Evolutionary conservation across 2,113 vertebrate genomes (phyloP), one percentile per base, ranked within the genome.

Genomic region (Bambusicola thoracicus): DNA sequence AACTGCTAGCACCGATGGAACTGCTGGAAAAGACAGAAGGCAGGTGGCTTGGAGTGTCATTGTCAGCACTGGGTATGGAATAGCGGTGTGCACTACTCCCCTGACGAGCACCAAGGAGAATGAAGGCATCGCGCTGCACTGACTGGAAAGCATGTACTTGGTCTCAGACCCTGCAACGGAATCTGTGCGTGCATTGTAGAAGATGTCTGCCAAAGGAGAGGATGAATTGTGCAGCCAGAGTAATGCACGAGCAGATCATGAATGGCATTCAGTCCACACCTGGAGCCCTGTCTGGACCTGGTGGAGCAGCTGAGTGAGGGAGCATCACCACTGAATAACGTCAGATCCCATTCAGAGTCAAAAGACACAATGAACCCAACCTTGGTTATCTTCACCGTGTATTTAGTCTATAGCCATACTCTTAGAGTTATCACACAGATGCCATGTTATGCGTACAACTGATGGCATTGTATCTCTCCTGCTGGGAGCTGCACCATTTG

Each of bases 381-480:
- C 27, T 59, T 32, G 22, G 1, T 66, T 78, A 32, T 30, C 58
- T 38, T 87, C 61, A 49, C 17, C 3, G 20, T 27, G 25, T 77
- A 48, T 91, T 79, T 85, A 30, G 87, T 70, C 66, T 81, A 61
- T 81, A 61, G 20, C 43, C 48, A 87, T 44, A 68, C 36, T n/a
- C 61, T 49, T 51, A 65, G 24, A 51, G 61, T 62, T 36, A 68
- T 68, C 34, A 27, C 51, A 34, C 7, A 59, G 83, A 81, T 88
- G 30, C 76, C 58, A 79, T 63, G 32, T 58, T 66, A 24, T 79
- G 90, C 92, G 82, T 90, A 59, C 49, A 88, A 84, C 34, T 65
- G 74, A 59, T 89, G 66, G 75, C 78, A 82, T 75, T 96, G 96
- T 96, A 59, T 56, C 49, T 63, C 49, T 65, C 95, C 90, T 91